Evolutionary conservation across 2,797 vertebrate species (phyloP).

Genomic region (Crenichthys baileyi): DNA sequence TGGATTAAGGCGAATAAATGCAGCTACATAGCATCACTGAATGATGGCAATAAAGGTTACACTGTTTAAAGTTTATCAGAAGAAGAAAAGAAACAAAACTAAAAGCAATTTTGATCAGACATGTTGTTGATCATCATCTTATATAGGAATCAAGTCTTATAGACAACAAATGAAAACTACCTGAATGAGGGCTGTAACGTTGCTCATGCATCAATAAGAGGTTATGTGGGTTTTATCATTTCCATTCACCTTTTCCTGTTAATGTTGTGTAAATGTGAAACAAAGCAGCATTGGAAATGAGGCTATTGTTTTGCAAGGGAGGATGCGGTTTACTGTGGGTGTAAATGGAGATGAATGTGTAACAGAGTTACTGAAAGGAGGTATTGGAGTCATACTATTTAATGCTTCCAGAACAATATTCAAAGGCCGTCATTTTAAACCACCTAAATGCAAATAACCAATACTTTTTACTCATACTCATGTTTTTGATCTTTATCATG

Average conservation of each 20-base stretch:
- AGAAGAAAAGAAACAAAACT: background rate
- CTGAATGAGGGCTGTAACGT: background rate
- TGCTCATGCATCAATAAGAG: background rate
- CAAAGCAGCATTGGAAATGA: background rate
- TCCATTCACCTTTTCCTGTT: background rate
- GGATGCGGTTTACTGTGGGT: slow-evolving; percentile 30
- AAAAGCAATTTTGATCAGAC: background rate
- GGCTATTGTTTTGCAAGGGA: slow-evolving; percentile 25
- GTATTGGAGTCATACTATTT: slow-evolving; percentile 53
- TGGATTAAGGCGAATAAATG: background rate
- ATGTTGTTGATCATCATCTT: background rate
- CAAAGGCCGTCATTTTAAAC: slow-evolving; percentile 57
- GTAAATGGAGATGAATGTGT: slow-evolving; percentile 60
- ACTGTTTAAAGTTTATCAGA: background rate
- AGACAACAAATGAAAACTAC: background rate
- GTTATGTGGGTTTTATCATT: background rate
- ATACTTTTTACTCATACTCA: slow-evolving; percentile 24
- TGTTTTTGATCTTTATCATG: slow-evolving; percentile 16
- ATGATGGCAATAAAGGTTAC: background rate
- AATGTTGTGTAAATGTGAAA: background rate
- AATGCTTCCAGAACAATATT: slow-evolving; percentile 58
- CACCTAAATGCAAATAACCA: slow-evolving; percentile 53
- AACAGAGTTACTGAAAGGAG: slow-evolving; percentile 42
- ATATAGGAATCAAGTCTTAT: background rate
- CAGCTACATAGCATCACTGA: background rate